Evolutionary conservation across 2,113 vertebrate species (phyloP).

Genomic region (Piprites chloris): DNA sequence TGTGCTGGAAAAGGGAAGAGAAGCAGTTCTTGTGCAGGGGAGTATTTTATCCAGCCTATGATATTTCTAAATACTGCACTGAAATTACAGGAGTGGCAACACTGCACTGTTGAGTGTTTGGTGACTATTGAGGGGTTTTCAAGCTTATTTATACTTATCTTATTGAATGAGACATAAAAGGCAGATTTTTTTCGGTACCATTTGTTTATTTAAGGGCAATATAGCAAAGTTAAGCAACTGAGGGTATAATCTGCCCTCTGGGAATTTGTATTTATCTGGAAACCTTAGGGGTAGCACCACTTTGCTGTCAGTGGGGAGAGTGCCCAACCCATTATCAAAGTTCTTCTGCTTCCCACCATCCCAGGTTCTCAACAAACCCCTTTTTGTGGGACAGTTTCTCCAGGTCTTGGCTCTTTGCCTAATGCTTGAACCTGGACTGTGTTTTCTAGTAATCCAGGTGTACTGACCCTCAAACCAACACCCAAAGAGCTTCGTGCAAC

Average conservation of each 20-base stretch:
- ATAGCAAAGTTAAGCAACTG: fast-evolving
- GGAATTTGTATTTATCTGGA: neutral
- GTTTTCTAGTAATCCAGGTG: neutral
- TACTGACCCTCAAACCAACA: neutral
- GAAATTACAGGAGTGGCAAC: neutral
- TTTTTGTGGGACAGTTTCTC: neutral
- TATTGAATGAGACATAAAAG: neutral
- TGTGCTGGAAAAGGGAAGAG: neutral
- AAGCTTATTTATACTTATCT: neutral
- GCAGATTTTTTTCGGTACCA: neutral
- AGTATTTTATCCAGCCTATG: neutral
- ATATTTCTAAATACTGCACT: neutral
- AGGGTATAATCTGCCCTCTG: neutral
- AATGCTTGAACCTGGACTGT: fast-evolving
- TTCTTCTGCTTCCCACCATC: neutral
- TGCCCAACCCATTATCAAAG: neutral
- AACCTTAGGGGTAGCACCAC: neutral
- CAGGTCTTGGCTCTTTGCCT: neutral
- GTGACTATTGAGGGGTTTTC: neutral
- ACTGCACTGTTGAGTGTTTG: neutral
- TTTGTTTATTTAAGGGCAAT: neutral
- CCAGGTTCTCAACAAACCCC: neutral
- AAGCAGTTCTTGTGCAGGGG: neutral
- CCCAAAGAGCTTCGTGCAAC: fast-evolving
- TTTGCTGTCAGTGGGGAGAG: fast-evolving